Evolutionary conservation across 2,888 invertebrate genomes (phyloP), one percentile per base, ranked within the genome.

Genomic region (Macrophya alboannulata): DNA sequence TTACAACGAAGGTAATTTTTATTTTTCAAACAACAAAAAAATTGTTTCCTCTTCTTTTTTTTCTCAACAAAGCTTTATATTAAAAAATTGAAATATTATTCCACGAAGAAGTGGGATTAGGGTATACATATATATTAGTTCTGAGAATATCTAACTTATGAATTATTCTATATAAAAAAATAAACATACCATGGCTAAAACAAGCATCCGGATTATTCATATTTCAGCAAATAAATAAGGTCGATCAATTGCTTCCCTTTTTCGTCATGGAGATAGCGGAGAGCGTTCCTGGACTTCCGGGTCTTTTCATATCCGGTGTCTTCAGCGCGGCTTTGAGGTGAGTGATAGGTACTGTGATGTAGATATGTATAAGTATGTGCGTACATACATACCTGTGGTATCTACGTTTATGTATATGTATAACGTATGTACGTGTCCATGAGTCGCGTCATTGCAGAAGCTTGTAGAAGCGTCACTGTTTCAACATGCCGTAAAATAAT

Each of bases 321-420:
- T 98, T 98, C 91, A 97, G 97, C 93, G 98, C 98, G 12, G 97
- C 98, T 37, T 94, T 98, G 86, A 98, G 98, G 97, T 96, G 8
- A 31, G 31, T 15, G 55, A 51, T 55, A 55, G 94, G 89, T 68
- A 72, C n/a, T 25, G 45, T 43, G 15, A 51, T 51, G 15, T 17
- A 48, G 15, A 17, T 8, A 6, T 37, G 15, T 68, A 37, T 17
- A 15, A 0, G 10, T 55, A 17, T n/a, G 9, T 62, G 21, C 21
- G 9, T 62, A 62, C 10, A n/a, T 21, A 62, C 62, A 21, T 62
- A 31, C 31, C 31, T 31, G 3, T 31, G 31, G 31, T 31, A 31
- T 31, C 1, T 31, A 31, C 3, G 31, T 31, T 2, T 3, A 31
- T 31, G 31, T 31, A 31, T 31, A 3, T 31, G 3, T 31, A 31